These are phyloP conservation scores for Andricus curvator DNA, from an alignment of 2,888 invertebrate species.

Conservation along the genomic window DNA sequence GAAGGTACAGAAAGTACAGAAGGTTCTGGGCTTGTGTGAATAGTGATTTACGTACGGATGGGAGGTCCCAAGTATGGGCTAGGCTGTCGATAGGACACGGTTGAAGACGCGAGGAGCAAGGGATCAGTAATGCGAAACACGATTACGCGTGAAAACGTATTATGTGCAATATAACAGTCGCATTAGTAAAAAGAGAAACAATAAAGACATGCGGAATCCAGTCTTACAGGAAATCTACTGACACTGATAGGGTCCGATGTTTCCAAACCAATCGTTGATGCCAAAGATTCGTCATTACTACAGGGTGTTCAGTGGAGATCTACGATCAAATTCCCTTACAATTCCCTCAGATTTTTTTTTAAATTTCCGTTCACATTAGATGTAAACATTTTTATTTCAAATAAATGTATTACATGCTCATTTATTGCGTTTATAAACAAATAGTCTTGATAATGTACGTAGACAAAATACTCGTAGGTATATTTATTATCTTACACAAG, in stretches of 20 bases:
- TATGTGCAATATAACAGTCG: slow-evolving; percentile 76
- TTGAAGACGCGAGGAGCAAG: slow-evolving; percentile 54
- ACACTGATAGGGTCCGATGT: not conserved
- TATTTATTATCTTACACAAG: no score
- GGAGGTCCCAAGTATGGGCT: slow-evolving; percentile 5
- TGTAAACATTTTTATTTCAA: no score
- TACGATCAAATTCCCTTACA: no score
- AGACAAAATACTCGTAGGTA: no score
- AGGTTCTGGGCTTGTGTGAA: not conserved
- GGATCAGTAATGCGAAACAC: slow-evolving; percentile 73
- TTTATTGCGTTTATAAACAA: no score
- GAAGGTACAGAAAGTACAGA: not conserved
- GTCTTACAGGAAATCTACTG: not conserved
- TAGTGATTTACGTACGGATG: not conserved
- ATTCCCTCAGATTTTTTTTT: no score
- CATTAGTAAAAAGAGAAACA: slow-evolving; percentile 61
- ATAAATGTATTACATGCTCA: no score
- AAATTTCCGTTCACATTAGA: no score
- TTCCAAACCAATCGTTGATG: not conserved
- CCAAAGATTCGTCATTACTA: not conserved
- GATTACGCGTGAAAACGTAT: slow-evolving; percentile 74
- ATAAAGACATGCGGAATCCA: not conserved
- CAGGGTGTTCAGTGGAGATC: no score
- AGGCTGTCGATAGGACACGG: not conserved
- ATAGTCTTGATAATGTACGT: no score